Evolutionary conservation across 2,888 invertebrate species (phyloP).

Genomic region (Hyppa rectilinea): DNA sequence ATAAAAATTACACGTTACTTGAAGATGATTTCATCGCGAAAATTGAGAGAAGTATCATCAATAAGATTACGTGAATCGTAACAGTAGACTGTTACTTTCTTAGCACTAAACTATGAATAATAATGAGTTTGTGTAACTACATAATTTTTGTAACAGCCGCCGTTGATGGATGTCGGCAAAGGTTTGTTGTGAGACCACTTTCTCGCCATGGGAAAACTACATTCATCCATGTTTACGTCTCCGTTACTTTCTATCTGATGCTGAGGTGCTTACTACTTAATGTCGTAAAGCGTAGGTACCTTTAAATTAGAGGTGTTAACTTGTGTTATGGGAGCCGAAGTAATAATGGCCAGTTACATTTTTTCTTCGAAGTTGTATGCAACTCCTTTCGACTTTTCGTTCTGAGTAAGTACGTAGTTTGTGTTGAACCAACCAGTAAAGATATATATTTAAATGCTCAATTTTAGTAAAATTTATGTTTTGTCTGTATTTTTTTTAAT

Average conservation of each 20-base stretch:
- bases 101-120: conserved; percentile 62
- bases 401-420: neutral
- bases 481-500: neutral
- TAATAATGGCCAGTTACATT: conserved; percentile 1
- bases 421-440: neutral
- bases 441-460: neutral
- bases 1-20: conserved; percentile 50
- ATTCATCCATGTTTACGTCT: conserved; percentile 76
- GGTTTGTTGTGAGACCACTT: conserved; percentile 79
- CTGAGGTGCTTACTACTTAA: conserved; percentile 30
- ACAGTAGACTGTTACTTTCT: conserved; percentile 64
- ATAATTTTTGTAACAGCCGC: conserved; percentile 70
- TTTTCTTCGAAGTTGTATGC: conserved; percentile 3
- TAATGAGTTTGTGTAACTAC: conserved; percentile 55
- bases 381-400: neutral
- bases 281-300: conserved; percentile 26
- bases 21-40: conserved; percentile 50
- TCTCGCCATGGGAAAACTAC: conserved; percentile 86
- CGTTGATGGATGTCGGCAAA: conserved; percentile 66
- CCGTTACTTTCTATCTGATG: conserved; percentile 67
- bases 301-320: conserved; percentile 36
- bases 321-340: conserved; percentile 8
- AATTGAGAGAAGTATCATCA: conserved; percentile 55
- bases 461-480: neutral
- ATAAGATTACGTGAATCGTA: conserved; percentile 64